Base-by-base conservation (phyloP, 2,888 invertebrate genomes). In the Drosophila koepferae region DNA sequence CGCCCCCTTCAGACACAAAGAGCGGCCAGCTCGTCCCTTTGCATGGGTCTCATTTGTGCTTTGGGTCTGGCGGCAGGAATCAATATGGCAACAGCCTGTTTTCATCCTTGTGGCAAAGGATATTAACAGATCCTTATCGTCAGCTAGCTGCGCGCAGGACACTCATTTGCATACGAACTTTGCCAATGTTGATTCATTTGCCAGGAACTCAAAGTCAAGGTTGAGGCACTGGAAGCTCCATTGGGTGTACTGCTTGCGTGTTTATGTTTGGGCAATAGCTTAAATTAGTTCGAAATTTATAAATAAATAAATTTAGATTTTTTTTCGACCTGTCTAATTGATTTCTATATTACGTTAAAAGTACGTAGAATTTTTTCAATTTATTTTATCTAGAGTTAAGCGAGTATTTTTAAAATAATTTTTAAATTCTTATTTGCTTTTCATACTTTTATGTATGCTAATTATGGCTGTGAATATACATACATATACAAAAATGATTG, bases 11-110 rank as follows among this genome's bases (percentile, higher is more conserved):
- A 48, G 53, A 65, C 62, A 62, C 62, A 74, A 72, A 53, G 16
- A 43, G 61, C 58, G 12, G 16, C n/a, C 18, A 38, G 38, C 14
- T 4, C 18, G 6, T n/a, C 18, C 20, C 10, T 31, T n/a, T 7
- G 49, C 10, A 55, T 41, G 38, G 55, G 64, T 41, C 46, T 10
- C 54, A 46, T 20, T 18, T 34, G 55, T 23, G 62, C 61, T 36
- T 18, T 20, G 49, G 68, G 41, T 36, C 20, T 34, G 48, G 34
- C 48, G 36, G 34, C 61, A 48, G 66, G 61, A 81, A 74, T 81
- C 79, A 81, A 78, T 81, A 74, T 28, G 79, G 69, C 59, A 66
- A 43, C 77, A 80, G 79, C 69, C 78, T 79, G 72, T 72, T 72
- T 72, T 54, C 41, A 67, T 63, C 72, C 62, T 63, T 61, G 59